Conservation (phyloP, 1,140 invertebrate genomes). For the Pogonognathellus flavescens region DNA sequence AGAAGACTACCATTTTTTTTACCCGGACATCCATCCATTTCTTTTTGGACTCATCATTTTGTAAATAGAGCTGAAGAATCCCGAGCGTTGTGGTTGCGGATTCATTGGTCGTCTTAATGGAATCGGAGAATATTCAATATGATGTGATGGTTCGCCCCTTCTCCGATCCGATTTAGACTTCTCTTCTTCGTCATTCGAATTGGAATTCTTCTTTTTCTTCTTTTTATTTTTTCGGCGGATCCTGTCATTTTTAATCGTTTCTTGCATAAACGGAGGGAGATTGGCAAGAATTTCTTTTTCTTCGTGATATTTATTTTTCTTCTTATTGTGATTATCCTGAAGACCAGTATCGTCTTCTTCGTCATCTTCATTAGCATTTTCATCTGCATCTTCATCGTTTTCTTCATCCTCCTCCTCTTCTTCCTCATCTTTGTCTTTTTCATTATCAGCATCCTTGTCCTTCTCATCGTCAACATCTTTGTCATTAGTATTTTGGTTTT, state of each 20-base stretch:
- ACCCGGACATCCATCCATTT: not conserved
- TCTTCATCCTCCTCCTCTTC: constrained; percentile 9
- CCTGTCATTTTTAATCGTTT: not conserved
- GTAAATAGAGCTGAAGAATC: not conserved
- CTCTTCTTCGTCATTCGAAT: not conserved
- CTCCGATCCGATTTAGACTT: not conserved
- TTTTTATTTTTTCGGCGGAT: constrained; percentile 11
- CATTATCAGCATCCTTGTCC: not conserved
- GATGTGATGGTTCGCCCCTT: not conserved
- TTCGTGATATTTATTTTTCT: constrained; percentile 6
- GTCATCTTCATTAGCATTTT: not conserved
- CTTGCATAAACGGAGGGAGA: constrained; percentile 9
- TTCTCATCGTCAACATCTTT: not conserved
- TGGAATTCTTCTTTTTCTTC: not conserved
- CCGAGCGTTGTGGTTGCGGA: not conserved
- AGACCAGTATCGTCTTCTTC: not conserved
- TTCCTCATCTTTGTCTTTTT: constrained; percentile 8
- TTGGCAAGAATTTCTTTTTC: not conserved
- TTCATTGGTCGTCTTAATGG: not conserved
- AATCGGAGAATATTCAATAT: not conserved
- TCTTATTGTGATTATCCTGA: constrained; percentile 13
- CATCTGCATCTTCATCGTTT: constrained; percentile 10
- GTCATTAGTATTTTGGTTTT: not conserved
- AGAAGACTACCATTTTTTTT: too few species aligned
- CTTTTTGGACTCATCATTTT: constrained; percentile 4